Base-by-base conservation (phyloP, 2,888 invertebrate species). In the Plebejus melissa region DNA sequence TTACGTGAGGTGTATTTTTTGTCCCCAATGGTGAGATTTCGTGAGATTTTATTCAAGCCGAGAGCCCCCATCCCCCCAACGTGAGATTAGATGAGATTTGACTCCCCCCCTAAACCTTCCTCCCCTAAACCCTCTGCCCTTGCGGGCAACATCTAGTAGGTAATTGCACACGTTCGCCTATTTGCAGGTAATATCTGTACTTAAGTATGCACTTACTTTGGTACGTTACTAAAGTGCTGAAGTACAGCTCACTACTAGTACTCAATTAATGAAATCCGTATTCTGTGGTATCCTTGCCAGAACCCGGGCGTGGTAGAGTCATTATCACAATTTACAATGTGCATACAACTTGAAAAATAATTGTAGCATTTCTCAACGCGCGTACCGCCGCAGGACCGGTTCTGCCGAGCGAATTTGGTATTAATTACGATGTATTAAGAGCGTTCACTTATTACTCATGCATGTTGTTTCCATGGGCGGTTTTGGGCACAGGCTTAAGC, bases 381-480 rank as follows among this genome's bases (percentile, higher is more conserved):
- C 22, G 22, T 32, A 46, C 70, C 70, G n/a, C 16, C 41, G 4
- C 32, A 13, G 16, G 41, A 70, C 70, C 41, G 70, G 50, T 50
- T 50, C 5, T 54, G 72, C 4, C 50, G 32, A 77, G 9, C 50
- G 38, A 77, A 65, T 76, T 6, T 77, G 38, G 54, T 13, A 60
- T 60, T 75, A 77, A 77, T 72, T 50, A 4, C 46, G 22, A 69
- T 0, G 65, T 9, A 0, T 28, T 74, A 77, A 76, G 77, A 74
- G 74, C 13, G 46, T 50, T 50, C 32, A 54, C 32, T 72, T 32
- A 72, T 16, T 32, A 32, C 41, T 41, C 3, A 46, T 50, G 22
- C n/a, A n/a, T n/a, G n/a, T 41, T 46, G 41, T 71, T 41, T 46
- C 71, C 46, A 46, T 28, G 75, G 74, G 50, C 65, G 77, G 72